Base-by-base conservation (phyloP, 2,797 vertebrate species). In the Acanthurus tractus region DNA sequence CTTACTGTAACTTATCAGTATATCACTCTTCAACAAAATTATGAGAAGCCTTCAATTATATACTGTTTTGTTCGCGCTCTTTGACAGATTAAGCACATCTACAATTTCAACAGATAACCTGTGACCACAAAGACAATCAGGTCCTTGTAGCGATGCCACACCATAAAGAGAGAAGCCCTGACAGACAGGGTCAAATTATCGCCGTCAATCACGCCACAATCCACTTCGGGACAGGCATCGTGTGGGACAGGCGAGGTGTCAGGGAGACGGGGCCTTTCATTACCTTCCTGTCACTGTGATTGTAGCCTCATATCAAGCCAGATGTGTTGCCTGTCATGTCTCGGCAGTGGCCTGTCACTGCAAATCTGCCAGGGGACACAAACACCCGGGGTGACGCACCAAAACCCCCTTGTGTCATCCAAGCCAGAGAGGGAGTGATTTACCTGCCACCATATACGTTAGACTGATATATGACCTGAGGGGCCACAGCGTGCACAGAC, bases 251-350 rank as follows among this genome's bases (percentile, higher is more conserved):
- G 62, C 6, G 5, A 50, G 57, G 63, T 76, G 85, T 81, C 79
- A 71, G 63, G 52, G 74, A 75, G 79, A 79, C 17, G 22, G 71
- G 50, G 72, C 72, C 82, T 91, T 89, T 90, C 84, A 93, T 92
- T 92, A 88, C 81, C 85, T 81, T 45, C 63, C 88, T 90, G 91
- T 93, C 93, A 91, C 12, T 0, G 40, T 48, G 84, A 85, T 83
- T 84, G 81, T 82, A 68, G 71, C 83, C 79, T 84, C 82, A 69
- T 62, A 85, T 88, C 82, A 81, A 79, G 80, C 69, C 20, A 66
- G 80, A 84, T 83, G 78, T 89, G 88, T 86, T 58, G 62, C 78
- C 85, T 92, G 92, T 92, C 91, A 81, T 81, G 84, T 86, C 81
- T 58, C 34, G 49, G 67, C 71, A 68, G 50, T 38, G 57, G 58